These are phyloP conservation scores for Brenthis hecate DNA, from an alignment of 2,888 invertebrate species.

Conservation along the genomic window DNA sequence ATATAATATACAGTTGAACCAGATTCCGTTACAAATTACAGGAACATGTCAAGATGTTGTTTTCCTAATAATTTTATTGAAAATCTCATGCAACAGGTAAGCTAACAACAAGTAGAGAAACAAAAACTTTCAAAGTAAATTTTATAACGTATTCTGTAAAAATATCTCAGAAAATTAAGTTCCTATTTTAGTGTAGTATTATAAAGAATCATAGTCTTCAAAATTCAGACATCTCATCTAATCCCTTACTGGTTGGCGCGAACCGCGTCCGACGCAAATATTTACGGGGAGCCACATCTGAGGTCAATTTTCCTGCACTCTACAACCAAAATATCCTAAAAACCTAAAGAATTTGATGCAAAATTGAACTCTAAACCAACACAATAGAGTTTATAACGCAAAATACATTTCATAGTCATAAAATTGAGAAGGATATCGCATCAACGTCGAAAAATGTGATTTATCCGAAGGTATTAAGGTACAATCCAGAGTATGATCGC, in stretches of 20 bases:
- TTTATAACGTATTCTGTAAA: too few relatives aligned
- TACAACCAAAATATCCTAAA: slow-evolving; percentile 50
- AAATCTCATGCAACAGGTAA: too few relatives aligned
- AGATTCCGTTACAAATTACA: too few relatives aligned
- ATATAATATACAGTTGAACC: too few relatives aligned
- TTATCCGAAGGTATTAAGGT: slow-evolving; percentile 56
- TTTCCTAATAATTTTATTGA: too few relatives aligned
- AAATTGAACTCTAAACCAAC: slow-evolving; percentile 39
- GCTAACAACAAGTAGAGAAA: too few relatives aligned
- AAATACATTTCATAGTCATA: slow-evolving; percentile 45
- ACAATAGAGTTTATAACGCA: slow-evolving; percentile 43
- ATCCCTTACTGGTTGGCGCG: slow-evolving; percentile 70
- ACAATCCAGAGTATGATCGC: slow-evolving; percentile 52
- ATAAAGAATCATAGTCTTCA: slow-evolving; percentile 42
- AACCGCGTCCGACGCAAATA: slow-evolving; percentile 72
- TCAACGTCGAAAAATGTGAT: slow-evolving; percentile 54
- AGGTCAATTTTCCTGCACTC: slow-evolving; percentile 71
- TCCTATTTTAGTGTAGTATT: slow-evolving; percentile 15
- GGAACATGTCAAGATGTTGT: too few relatives aligned
- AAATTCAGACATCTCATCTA: slow-evolving; percentile 63
- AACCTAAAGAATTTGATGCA: slow-evolving; percentile 2
- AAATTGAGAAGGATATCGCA: slow-evolving; percentile 52
- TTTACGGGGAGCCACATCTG: slow-evolving; percentile 74
- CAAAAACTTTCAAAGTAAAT: too few relatives aligned
- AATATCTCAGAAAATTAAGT: too few relatives aligned